These are phyloP conservation scores for Hydractinia echinata DNA, from an alignment of 30 jellyfish, hydroid and myxozoan species.

Conservation along the genomic window DNA sequence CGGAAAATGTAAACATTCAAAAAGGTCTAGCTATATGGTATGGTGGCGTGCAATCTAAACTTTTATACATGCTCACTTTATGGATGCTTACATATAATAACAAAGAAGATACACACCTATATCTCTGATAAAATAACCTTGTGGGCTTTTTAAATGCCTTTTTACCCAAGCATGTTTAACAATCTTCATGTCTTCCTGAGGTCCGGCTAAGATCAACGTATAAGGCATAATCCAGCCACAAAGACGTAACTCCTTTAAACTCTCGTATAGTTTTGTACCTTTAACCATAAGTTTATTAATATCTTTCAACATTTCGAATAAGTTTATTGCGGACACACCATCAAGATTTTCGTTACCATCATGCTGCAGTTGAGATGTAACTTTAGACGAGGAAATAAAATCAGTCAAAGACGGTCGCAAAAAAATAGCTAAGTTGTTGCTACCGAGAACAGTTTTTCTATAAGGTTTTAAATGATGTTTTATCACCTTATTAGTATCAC, in stretches of 20 bases:
- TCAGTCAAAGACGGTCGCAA: slow-evolving; percentile 22
- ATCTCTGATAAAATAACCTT: slow-evolving; percentile 56
- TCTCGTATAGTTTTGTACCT: slow-evolving; percentile 50
- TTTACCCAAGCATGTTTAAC: slow-evolving; percentile 65
- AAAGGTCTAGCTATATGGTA: too few species aligned
- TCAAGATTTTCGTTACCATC: background rate
- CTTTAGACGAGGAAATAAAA: background rate
- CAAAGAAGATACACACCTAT: slow-evolving; percentile 52
- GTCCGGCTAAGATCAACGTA: slow-evolving; percentile 59
- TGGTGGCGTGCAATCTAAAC: too few species aligned
- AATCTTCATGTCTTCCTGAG: slow-evolving; percentile 52
- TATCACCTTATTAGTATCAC: slow-evolving; percentile 8
- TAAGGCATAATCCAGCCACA: slow-evolving; percentile 74
- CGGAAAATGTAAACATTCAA: too few species aligned
- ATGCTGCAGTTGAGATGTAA: background rate
- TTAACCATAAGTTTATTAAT: slow-evolving; percentile 55
- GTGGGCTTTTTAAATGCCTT: slow-evolving; percentile 63
- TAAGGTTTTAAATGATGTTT: slow-evolving; percentile 13
- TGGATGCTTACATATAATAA: background rate
- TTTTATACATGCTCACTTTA: too few species aligned
- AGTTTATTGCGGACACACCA: slow-evolving; percentile 27
- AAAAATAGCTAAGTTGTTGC: slow-evolving; percentile 14
- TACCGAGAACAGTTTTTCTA: slow-evolving; percentile 24
- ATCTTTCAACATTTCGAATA: slow-evolving; percentile 35
- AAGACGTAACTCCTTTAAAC: slow-evolving; percentile 50